Conservation (phyloP, 2,113 vertebrate genomes). For the Eurystomus gularis region DNA sequence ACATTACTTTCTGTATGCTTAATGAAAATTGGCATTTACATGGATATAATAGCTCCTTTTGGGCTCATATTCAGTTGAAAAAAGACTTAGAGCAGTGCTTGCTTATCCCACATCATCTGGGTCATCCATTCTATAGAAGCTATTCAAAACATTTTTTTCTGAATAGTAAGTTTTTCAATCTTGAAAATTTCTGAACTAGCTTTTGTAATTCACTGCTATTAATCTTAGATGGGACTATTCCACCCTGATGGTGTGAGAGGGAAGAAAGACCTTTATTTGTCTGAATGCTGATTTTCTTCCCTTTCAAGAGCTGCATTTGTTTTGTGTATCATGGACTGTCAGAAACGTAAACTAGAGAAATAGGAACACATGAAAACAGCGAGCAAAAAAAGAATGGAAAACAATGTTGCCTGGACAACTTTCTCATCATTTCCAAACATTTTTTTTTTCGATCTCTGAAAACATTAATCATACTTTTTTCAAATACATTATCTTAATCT, state of each 20-base stretch:
- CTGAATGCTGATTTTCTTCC: background rate
- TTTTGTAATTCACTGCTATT: background rate
- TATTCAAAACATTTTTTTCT: background rate
- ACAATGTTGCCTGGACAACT: conserved; percentile 59
- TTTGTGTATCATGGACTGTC: background rate
- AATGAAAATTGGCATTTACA: conserved; percentile 51
- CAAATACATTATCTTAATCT: background rate
- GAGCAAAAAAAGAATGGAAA: conserved; percentile 26
- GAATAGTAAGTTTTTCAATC: background rate
- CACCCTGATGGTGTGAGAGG: background rate
- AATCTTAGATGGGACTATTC: background rate
- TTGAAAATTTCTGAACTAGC: background rate
- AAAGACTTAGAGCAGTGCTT: background rate
- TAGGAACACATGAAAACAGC: background rate
- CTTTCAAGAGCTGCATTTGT: background rate
- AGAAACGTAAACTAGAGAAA: background rate
- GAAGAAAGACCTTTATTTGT: background rate
- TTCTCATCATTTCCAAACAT: background rate
- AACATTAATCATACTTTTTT: background rate
- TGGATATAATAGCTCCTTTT: conserved; percentile 8
- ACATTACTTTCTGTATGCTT: background rate
- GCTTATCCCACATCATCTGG: background rate
- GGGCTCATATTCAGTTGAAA: background rate
- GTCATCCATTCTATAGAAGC: background rate
- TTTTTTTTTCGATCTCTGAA: background rate